Conservation (phyloP, 2,113 vertebrate genomes). For the Anguilla rostrata region DNA sequence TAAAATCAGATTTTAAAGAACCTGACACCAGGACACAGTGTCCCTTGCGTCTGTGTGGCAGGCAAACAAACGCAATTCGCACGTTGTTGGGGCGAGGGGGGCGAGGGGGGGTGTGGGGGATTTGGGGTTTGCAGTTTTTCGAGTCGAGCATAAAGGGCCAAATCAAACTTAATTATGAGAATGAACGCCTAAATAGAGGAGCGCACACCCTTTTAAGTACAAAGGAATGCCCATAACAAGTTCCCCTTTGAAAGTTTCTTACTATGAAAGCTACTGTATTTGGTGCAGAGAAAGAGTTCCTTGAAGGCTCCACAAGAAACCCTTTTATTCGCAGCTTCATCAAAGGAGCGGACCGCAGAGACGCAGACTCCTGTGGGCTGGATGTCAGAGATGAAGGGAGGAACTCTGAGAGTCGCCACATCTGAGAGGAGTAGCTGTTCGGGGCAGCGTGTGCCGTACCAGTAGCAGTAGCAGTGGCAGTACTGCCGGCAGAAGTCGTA, state of each 20-base stretch:
- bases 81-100: neutral
- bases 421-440: neutral
- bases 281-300: neutral
- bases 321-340: constrained; percentile 33
- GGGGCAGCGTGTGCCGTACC: neutral
- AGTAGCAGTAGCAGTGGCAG: no score
- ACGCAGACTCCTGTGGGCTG: constrained; percentile 23
- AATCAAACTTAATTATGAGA: constrained; percentile 32
- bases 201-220: constrained; percentile 28
- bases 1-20: constrained; percentile 26
- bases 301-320: constrained; percentile 28
- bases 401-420: constrained; percentile 33
- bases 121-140: neutral
- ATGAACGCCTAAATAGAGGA: constrained; percentile 1
- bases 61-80: constrained; percentile 1
- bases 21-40: constrained; percentile 1
- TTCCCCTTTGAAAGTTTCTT: constrained; percentile 19
- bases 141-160: constrained; percentile 5
- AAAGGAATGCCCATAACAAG: constrained; percentile 25
- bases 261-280: constrained; percentile 20
- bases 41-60: neutral
- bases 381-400: constrained; percentile 26
- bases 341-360: constrained; percentile 27
- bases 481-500: no score
- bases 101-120: no score